Base-by-base conservation (phyloP, 2,113 vertebrate species). In the Thunnus thynnus region DNA sequence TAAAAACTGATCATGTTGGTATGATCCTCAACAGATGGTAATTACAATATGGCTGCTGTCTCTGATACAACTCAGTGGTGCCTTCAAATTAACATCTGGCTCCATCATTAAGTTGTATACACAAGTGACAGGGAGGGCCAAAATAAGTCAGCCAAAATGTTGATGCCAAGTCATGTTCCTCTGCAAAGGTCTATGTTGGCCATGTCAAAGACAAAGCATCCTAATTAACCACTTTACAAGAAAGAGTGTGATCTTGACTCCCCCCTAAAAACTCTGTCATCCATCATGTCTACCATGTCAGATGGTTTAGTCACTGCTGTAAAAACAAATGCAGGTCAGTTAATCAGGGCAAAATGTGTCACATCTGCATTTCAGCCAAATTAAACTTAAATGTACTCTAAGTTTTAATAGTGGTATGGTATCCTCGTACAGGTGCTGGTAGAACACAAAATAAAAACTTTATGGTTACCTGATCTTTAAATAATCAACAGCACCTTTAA, bases 81-180 rank as follows among this genome's bases (percentile, higher is more conserved):
- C 86, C 91, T 92, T 89, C 82, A 92, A 90, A 91, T 79, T 41
- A 94, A 88, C 94, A 94, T 94, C 95, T 95, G 94, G 85, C 76
- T 68, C 52, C 56, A 46, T 90, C 85, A 83, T 88, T 85, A 72
- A 78, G 69, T 65, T 77, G 69, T 75, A 74, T 63, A 76, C 54
- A 89, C 71, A 69, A 75, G 50, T 67, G 82, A 79, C 69, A 83
- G 61, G 76, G 50, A 56, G 58, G 27, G 48, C 2, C 30, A 74
- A 44, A 77, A 66, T 48, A 68, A 84, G 55, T 89, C 72, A 72
- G 70, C 3, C 52, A 61, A 56, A 71, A 72, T 11, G 54, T 62
- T 8, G 17, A 51, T 25, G 48, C 18, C 16, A 36, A 36, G 46
- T 83, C 72, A 60, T 61, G 50, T 47, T 66, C 4, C n/a, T 68